Conservation (phyloP, 1,140 invertebrate genomes). For the Uloborus diversus region DNA sequence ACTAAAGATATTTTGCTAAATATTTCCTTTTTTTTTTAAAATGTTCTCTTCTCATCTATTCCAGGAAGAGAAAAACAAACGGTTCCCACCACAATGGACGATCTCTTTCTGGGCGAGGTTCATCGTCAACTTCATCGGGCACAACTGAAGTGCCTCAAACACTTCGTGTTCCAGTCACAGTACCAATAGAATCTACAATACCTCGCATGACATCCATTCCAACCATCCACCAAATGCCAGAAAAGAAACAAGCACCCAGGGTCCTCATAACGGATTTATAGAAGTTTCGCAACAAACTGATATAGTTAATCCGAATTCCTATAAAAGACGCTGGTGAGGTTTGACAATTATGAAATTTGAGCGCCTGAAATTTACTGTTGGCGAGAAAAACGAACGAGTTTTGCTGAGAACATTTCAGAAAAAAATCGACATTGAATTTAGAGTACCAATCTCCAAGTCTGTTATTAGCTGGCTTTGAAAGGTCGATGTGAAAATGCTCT, state of each 20-base stretch:
- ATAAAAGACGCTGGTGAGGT: no score
- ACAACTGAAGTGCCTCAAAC: constrained; percentile 22
- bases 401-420: no score
- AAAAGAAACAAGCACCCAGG: constrained; percentile 30
- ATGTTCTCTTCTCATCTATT: not conserved
- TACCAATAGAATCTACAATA: constrained; percentile 13
- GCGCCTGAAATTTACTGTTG: no score
- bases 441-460: no score
- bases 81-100: constrained; percentile 22
- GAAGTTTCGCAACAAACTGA: no score
- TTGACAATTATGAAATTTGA: no score
- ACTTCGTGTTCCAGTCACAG: constrained; percentile 17
- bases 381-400: no score
- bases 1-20: not conserved
- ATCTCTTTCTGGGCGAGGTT: not conserved
- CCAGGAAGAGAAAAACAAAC: constrained; percentile 43
- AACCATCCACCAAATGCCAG: not conserved
- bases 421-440: no score
- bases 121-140: not conserved
- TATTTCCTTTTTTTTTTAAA: not conserved
- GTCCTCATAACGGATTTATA: constrained; percentile 51
- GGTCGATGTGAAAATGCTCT: no score
- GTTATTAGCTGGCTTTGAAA: no score
- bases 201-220: constrained; percentile 1
- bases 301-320: no score